Conservation (phyloP, 2,113 vertebrate genomes). For the Saimiri boliviensis region DNA sequence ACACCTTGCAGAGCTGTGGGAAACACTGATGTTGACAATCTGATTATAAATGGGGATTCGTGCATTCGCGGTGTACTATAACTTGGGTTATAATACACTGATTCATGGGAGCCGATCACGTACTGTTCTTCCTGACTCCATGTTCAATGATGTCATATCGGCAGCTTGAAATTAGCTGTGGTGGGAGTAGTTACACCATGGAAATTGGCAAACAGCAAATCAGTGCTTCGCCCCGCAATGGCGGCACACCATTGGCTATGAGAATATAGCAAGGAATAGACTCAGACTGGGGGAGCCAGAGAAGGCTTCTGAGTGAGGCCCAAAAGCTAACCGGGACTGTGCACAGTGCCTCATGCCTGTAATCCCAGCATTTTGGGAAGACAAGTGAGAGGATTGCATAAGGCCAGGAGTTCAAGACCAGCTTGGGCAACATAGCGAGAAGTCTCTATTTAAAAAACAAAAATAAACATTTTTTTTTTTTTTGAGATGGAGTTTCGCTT, state of each 20-base stretch:
- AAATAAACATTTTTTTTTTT: too few relatives aligned
- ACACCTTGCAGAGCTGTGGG: neutral
- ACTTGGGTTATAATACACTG: too few relatives aligned
- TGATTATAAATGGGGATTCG: rapidly evolving
- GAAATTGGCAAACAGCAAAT: neutral
- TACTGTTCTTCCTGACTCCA: neutral
- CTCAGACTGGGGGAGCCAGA: neutral
- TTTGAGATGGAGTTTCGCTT: too few relatives aligned
- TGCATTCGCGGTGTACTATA: rapidly evolving
- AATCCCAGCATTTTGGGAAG: too few relatives aligned
- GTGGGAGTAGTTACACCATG: neutral
- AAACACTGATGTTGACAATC: rapidly evolving
- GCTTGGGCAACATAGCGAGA: too few relatives aligned
- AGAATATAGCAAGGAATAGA: neutral
- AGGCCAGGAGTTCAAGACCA: too few relatives aligned
- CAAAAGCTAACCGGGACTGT: neutral
- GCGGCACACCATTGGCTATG: too few relatives aligned
- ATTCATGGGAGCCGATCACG: rapidly evolving
- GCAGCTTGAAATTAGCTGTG: neutral
- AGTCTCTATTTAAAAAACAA: too few relatives aligned
- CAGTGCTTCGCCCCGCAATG: neutral
- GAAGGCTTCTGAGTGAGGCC: neutral
- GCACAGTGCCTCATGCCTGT: too few relatives aligned
- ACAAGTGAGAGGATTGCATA: too few relatives aligned
- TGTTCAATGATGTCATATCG: rapidly evolving